These are phyloP conservation scores for Physeter macrocephalus DNA, from an alignment of 2,113 vertebrate species.

Conservation along the genomic window DNA sequence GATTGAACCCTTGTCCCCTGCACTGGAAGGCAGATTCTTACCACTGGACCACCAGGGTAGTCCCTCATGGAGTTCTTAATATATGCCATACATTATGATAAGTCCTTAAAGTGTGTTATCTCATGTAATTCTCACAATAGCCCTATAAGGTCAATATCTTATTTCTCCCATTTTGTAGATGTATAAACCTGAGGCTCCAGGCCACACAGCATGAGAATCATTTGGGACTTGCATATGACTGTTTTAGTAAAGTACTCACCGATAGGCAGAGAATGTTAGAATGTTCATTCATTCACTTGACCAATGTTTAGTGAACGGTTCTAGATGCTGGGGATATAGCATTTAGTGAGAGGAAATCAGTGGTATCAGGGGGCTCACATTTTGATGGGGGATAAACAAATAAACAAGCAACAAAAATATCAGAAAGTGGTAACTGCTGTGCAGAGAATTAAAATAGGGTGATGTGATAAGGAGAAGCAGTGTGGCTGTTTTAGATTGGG, in stretches of 20 bases:
- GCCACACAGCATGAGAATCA: background rate
- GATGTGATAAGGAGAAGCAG: background rate
- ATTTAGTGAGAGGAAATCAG: background rate
- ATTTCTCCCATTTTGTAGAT: background rate
- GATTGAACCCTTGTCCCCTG: too few relatives aligned
- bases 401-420: background rate
- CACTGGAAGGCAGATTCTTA: too few relatives aligned
- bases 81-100: background rate
- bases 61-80: background rate
- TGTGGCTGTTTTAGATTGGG: background rate
- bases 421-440: background rate
- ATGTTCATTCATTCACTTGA: background rate
- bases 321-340: background rate
- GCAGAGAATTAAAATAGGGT: background rate
- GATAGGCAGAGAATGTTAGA: background rate
- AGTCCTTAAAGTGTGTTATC: background rate
- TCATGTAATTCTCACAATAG: background rate
- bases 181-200: background rate
- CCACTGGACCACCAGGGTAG: too few relatives aligned
- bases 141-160: background rate
- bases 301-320: background rate
- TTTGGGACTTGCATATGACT: background rate
- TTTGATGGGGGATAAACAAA: background rate
- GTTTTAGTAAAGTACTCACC: background rate
- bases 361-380: background rate